Evolutionary conservation across 1,140 invertebrate species (phyloP), one percentile per base, ranked within the genome.

Genomic region (Gryon sp.): DNA sequence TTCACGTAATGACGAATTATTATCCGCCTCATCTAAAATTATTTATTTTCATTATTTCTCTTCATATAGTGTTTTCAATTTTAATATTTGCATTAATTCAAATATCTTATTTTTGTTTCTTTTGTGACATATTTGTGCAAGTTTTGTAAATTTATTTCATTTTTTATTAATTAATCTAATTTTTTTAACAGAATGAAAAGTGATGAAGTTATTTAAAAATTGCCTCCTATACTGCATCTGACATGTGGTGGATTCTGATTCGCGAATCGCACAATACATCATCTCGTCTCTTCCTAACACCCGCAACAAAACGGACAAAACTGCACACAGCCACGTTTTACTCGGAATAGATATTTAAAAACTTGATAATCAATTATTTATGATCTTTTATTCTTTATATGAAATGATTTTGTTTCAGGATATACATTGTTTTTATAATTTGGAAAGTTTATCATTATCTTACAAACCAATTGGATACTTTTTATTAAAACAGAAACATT

Each of bases 1-100:
- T 20, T 78, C 30, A 34, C 80, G 72, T 32, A 89, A 72, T 38
- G 79, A 66, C 4, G 40, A 24, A 4, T 72, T 4, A 6, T 20
- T 32, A 36, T 78, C 62, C n/a, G 2, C 8, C 41, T 79, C 43
- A 50, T 78, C 74, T 83, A 5, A 41, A 76, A 68, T 41, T 11
- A 53, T 70, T 4, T 28, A 12, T 34, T 34, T 32, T 32, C 4
- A 9, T 4, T 38, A 4, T 38, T 38, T 38, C 4, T 14, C 15
- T 32, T 32, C n/a, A 32, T 32, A 5, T 2, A 11, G 30, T 32
- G 4, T 32, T 9, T 32, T 32, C 9, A n/a, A n/a, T n/a, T n/a
- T n/a, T n/a, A n/a, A n/a, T n/a, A n/a, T n/a, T n/a, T n/a, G n/a
- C n/a, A n/a, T n/a, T n/a, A n/a, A n/a, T n/a, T n/a, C n/a, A n/a